Conservation (phyloP, 2,797 vertebrate genomes). For the Apodemus agrarius region DNA sequence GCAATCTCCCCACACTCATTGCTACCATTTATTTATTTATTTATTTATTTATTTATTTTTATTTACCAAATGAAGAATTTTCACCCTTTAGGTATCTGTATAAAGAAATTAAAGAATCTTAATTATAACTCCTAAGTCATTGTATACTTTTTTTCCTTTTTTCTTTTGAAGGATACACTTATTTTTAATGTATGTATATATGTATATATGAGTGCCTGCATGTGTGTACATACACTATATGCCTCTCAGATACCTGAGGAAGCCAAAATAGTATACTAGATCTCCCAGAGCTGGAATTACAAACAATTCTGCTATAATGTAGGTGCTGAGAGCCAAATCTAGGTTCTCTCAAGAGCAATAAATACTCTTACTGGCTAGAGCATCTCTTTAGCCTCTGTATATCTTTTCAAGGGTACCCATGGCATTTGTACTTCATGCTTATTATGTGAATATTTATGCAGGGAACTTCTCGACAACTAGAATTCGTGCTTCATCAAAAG, state of each 20-base stretch:
- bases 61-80: background rate
- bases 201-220: background rate
- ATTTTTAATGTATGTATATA: background rate
- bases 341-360: background rate
- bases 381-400: background rate
- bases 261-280: background rate
- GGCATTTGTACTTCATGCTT: background rate
- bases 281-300: background rate
- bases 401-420: background rate
- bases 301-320: background rate
- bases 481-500: background rate
- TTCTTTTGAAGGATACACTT: background rate
- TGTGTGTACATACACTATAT: background rate
- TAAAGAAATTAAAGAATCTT: background rate
- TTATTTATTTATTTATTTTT: background rate
- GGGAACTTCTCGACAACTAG: background rate
- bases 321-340: background rate
- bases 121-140: background rate
- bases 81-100: background rate
- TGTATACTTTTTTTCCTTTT: background rate
- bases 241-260: too few relatives aligned
- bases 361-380: background rate
- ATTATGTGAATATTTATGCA: background rate
- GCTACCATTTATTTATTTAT: background rate
- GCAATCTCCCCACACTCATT: background rate